Evolutionary conservation across 2,888 invertebrate genomes (phyloP).

Genomic region (Rhopalosiphum nymphaeae): DNA sequence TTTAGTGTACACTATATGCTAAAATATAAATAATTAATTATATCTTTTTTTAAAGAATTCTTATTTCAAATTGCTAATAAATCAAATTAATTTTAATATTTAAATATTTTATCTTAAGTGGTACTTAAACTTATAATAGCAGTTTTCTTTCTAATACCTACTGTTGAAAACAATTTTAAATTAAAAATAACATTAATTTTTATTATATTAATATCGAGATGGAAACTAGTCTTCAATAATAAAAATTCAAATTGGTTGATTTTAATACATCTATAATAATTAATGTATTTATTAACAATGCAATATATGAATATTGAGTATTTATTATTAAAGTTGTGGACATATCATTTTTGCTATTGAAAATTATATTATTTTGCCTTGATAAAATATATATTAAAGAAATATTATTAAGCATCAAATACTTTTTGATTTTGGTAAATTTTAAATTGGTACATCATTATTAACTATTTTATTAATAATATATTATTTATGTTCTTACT

Average conservation of each 20-base stretch:
- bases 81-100: not conserved
- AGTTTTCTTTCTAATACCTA: not conserved
- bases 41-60: not conserved
- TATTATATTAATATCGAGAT: not conserved
- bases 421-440: not conserved
- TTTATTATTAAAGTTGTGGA: not conserved
- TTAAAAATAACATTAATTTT: not conserved
- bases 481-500: not conserved
- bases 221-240: not conserved
- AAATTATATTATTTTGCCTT: not conserved
- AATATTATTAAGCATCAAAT: not conserved
- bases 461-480: not conserved
- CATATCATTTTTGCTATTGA: not conserved
- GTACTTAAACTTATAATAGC: not conserved
- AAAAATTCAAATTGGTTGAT: too few species aligned
- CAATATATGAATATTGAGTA: not conserved
- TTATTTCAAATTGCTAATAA: not conserved
- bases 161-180: slow-evolving; percentile 9
- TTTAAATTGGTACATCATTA: not conserved
- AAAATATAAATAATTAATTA: not conserved
- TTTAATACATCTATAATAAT: not conserved
- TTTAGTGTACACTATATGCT: not conserved
- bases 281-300: not conserved
- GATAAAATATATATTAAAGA: not conserved
- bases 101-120: not conserved